A percentile compares a stretch with the other conserved stretches of the same genome.
Evolutionary conservation across 2,113 vertebrate species (phyloP).

Genomic region (Melanocharis versteri): DNA sequence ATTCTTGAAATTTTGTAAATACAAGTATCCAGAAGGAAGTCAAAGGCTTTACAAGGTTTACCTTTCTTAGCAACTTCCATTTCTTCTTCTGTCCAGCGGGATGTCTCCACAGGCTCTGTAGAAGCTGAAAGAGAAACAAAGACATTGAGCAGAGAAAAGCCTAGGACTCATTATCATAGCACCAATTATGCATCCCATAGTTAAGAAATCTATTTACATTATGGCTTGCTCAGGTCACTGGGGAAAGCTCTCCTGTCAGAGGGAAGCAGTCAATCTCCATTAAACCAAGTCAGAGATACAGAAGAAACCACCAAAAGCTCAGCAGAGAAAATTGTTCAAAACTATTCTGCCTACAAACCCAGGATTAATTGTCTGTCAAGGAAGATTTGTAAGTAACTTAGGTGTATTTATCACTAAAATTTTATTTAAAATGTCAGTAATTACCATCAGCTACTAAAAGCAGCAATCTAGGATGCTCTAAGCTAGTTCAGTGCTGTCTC

Average conservation of each 20-base stretch:
- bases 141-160: constrained; percentile 43
- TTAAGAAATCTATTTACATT: constrained; percentile 77
- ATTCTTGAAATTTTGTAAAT: neutral
- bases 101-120: constrained; percentile 93
- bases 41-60: constrained; percentile 56
- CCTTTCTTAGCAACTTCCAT: constrained; percentile 99
- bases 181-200: constrained; percentile 60
- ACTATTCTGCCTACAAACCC: neutral
- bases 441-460: neutral
- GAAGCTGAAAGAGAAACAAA: constrained; percentile 78
- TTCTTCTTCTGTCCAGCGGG: constrained; percentile 99
- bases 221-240: constrained; percentile 65
- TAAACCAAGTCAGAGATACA: constrained; percentile 48
- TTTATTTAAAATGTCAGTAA: neutral
- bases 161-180: constrained; percentile 35
- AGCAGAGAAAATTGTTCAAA: neutral
- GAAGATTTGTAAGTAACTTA: neutral
- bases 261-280: constrained; percentile 67
- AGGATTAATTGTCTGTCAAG: neutral
- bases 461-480: neutral
- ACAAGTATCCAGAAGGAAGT: neutral
- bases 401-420: neutral
- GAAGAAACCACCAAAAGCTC: neutral
- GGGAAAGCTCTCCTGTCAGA: constrained; percentile 24
- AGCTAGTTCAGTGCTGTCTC: neutral